Evolutionary conservation across 2,113 vertebrate genomes (phyloP), one percentile per base, ranked within the genome.

Genomic region (Accipiter cooperii): DNA sequence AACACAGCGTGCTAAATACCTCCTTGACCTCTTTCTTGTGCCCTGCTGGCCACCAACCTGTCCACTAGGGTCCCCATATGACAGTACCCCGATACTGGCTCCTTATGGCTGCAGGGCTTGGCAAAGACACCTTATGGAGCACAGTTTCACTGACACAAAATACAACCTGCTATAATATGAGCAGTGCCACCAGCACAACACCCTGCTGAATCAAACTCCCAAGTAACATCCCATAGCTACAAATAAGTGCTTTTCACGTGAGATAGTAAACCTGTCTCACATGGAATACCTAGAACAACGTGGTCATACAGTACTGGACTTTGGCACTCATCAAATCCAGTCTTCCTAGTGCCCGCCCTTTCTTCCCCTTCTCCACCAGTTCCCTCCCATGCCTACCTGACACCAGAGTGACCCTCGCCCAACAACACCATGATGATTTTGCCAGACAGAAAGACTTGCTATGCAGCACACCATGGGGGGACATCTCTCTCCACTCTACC

Each of bases 81-180:
- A 11, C 61, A n/a, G 12, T 0, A 8, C 24, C 16, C 25, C 0
- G 0, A 2, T 5, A 40, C 5, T 24, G 38, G 52, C 51, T 47
- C 20, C 28, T 65, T 42, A 11, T 0, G 64, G 57, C 8, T 9
- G 26, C 4, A 2, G 8, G 47, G 13, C 40, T 63, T 31, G 51
- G 44, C n/a, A 60, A 47, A 63, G 63, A 40, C n/a, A 40, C 16
- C 71, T 47, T 7, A 16, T 12, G 33, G 29, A 74, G 46, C 42
- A 12, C 19, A 47, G 40, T 22, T 76, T 44, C 77, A 58, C 51
- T 4, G 1, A 13, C 31, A 76, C 22, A 63, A 80, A 79, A 26
- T 5, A 38, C 5, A 70, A 4, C 29, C 28, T 10, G 1, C 36
- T n/a, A 0, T 5, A 22, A 29, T 1, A 31, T 0, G 10, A 61